These are phyloP conservation scores for Papilio dardanus DNA, from an alignment of 1,140 invertebrate species.

Conservation along the genomic window DNA sequence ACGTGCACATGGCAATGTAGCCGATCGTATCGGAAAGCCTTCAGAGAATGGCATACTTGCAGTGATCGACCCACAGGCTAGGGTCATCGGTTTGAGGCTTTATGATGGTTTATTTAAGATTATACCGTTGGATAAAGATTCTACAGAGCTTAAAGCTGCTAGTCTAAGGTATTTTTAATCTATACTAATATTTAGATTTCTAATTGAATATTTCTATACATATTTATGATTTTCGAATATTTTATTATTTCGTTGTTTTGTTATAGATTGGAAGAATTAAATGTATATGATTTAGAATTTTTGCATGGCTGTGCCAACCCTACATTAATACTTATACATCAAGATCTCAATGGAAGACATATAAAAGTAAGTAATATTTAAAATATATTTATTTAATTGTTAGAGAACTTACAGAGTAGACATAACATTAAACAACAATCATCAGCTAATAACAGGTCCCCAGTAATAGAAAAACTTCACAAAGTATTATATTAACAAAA, in stretches of 20 bases:
- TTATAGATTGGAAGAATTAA: slow-evolving; percentile 95
- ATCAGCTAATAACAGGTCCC: too few species aligned
- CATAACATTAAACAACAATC: too few species aligned
- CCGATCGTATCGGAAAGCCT: slow-evolving; percentile 93
- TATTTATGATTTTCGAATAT: background rate
- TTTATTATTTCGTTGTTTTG: slow-evolving; percentile 6
- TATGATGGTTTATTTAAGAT: slow-evolving; percentile 99
- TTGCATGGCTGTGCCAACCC: slow-evolving; percentile 96
- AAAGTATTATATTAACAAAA: too few species aligned
- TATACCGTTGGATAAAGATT: slow-evolving; percentile 96
- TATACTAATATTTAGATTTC: background rate
- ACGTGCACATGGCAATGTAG: slow-evolving; percentile 97
- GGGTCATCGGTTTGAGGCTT: slow-evolving; percentile 96
- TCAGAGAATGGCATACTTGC: slow-evolving; percentile 97
- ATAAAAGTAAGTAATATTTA: slow-evolving; percentile 86
- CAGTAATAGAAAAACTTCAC: too few species aligned
- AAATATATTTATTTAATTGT: too few species aligned
- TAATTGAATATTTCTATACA: background rate
- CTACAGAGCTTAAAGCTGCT: slow-evolving; percentile 96
- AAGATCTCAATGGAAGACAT: slow-evolving; percentile 96
- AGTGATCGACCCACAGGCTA: slow-evolving; percentile 97
- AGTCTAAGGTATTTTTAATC: slow-evolving; percentile 88
- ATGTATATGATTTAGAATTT: slow-evolving; percentile 98
- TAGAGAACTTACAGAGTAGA: too few species aligned
- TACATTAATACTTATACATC: slow-evolving; percentile 97